Percentiles rank a stretch among this genome's conserved stretches.
phyloP scores from a whole-genome alignment of 2,797 vertebrate species.

The Strix occidentalis region DNA sequence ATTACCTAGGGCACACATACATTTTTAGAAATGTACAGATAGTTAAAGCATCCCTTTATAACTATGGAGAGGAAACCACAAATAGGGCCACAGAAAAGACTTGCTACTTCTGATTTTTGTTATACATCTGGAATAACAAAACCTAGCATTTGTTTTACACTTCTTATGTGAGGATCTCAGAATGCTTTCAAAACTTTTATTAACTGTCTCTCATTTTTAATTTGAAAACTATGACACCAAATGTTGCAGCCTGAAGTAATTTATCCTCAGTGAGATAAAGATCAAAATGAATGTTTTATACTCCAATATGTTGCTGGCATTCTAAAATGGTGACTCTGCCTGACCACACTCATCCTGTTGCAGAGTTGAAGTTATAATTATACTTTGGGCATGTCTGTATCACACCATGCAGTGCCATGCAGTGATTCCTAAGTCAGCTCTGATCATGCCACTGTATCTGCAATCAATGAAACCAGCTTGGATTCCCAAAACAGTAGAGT shows the following conservation, averaged over 20 bases:
- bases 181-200: background rate
- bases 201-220: background rate
- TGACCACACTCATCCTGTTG: background rate
- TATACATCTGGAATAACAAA: background rate
- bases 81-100: background rate
- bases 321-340: background rate
- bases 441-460: background rate
- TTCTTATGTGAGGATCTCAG: background rate
- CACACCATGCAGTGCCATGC: background rate
- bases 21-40: background rate
- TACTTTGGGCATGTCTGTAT: background rate
- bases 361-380: background rate
- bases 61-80: background rate
- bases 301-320: background rate
- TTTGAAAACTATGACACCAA: background rate
- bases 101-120: background rate
- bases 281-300: background rate
- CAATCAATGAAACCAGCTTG: background rate
- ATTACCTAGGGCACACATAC: background rate
- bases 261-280: background rate
- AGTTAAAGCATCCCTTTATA: background rate
- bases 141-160: background rate
- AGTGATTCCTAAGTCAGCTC: background rate
- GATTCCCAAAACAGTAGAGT: background rate
- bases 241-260: background rate